phyloP scores from a whole-genome alignment of 2,888 invertebrate species.

The Orthonychiurus folsomi region DNA sequence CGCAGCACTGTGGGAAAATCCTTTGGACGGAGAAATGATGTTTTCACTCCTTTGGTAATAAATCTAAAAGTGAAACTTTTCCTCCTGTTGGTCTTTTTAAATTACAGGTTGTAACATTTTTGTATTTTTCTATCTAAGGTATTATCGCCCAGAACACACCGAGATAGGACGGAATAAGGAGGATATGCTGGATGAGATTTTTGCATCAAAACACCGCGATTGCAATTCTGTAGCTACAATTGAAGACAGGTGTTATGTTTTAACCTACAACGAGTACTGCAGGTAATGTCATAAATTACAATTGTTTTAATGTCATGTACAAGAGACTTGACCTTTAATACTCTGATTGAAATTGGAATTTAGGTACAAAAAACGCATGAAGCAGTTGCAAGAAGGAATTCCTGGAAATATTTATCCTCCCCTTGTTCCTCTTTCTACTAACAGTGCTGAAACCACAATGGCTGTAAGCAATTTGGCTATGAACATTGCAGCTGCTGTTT shows the following conservation, averaged over 20 bases:
- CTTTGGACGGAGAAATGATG: conserved; percentile 65
- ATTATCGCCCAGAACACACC: conserved; percentile 94
- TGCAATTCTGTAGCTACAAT: conserved; percentile 94
- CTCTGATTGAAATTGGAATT: conserved; percentile 8
- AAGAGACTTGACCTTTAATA: background rate
- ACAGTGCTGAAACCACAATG: background rate
- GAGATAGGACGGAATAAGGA: conserved; percentile 71
- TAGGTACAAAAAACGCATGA: conserved; percentile 76
- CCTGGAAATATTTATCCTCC: conserved; percentile 58
- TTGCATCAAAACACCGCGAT: conserved; percentile 90
- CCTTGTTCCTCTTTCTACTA: conserved; percentile 56
- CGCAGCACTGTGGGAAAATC: conserved; percentile 88
- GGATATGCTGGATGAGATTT: conserved; percentile 83
- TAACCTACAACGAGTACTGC: conserved; percentile 93
- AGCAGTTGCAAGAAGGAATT: conserved; percentile 67
- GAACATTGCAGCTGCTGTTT: conserved; percentile 35
- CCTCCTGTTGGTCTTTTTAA: background rate
- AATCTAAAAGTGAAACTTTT: conserved; percentile 7
- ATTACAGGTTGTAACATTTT: too few species aligned
- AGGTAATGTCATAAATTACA: conserved; percentile 64
- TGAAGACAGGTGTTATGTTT: conserved; percentile 93
- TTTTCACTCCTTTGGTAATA: conserved; percentile 38
- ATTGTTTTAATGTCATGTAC: background rate
- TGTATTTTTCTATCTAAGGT: conserved; percentile 52
- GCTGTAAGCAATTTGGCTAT: conserved; percentile 29